Evolutionary conservation across 2,888 invertebrate genomes (phyloP).

Genomic region (Sminthurinus aureus): DNA sequence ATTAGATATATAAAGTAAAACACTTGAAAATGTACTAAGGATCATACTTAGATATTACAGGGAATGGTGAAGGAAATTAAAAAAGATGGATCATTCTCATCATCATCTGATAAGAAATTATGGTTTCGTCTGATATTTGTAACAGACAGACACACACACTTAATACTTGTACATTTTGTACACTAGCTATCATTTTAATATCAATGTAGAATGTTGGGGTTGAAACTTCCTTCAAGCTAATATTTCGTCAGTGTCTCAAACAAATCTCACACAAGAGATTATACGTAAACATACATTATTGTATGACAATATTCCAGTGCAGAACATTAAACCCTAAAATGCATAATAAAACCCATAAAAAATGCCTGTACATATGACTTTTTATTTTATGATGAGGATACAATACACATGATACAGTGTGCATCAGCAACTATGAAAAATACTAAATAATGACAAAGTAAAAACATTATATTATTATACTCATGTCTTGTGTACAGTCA

Average conservation of each 20-base stretch:
- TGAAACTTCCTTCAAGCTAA: background rate
- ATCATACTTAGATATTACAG: too few relatives aligned
- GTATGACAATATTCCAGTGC: background rate
- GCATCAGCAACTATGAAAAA: background rate
- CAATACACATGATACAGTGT: background rate
- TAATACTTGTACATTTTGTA: too few relatives aligned
- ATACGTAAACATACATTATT: background rate
- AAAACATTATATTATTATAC: too few relatives aligned
- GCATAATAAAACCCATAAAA: background rate
- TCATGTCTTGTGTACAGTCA: too few relatives aligned
- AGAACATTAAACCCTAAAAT: background rate
- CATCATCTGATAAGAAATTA: background rate
- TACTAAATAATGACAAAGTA: too few relatives aligned
- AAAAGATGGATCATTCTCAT: background rate
- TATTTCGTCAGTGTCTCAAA: background rate
- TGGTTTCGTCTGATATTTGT: background rate
- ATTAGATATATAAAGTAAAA: too few relatives aligned
- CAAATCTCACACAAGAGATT: background rate
- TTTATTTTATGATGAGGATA: background rate
- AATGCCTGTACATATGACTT: background rate
- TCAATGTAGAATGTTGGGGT: background rate
- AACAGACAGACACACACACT: too few relatives aligned
- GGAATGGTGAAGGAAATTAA: background rate
- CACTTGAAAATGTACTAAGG: too few relatives aligned
- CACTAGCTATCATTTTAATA: too few relatives aligned